phyloP scores from a whole-genome alignment of 2,113 vertebrate genomes.

The Lampris megalopsis region DNA sequence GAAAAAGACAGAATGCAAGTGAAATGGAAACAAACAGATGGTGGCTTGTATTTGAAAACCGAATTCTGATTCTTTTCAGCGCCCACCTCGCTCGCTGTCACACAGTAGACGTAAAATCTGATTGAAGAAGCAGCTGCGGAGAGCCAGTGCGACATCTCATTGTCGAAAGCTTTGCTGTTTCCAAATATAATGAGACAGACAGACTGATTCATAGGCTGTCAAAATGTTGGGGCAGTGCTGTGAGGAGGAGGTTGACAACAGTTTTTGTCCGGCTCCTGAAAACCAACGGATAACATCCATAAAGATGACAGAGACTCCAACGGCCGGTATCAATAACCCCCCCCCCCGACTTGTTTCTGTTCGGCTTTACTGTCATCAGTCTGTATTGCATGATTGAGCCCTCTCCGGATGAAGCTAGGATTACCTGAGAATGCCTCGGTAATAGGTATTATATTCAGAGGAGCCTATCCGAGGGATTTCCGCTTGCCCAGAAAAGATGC shows the following conservation, averaged over 20 bases:
- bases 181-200: neutral
- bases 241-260: neutral
- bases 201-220: constrained; percentile 26
- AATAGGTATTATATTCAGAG: neutral
- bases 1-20: neutral
- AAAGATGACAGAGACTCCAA: constrained; percentile 12
- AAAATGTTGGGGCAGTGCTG: constrained; percentile 34
- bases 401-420: neutral
- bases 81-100: neutral
- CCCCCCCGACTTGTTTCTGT: constrained; percentile 22
- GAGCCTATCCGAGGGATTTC: neutral
- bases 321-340: constrained; percentile 25
- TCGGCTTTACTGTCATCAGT: neutral
- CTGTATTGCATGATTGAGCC: neutral
- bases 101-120: no score
- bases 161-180: constrained; percentile 7
- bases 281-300: constrained; percentile 29
- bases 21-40: neutral
- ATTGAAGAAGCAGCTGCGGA: neutral
- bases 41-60: neutral
- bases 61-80: neutral
- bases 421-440: neutral
- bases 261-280: neutral
- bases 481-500: neutral
- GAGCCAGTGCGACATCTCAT: constrained; percentile 9